Conservation (phyloP, 2,113 vertebrate species). For the Leiothrix lutea region DNA sequence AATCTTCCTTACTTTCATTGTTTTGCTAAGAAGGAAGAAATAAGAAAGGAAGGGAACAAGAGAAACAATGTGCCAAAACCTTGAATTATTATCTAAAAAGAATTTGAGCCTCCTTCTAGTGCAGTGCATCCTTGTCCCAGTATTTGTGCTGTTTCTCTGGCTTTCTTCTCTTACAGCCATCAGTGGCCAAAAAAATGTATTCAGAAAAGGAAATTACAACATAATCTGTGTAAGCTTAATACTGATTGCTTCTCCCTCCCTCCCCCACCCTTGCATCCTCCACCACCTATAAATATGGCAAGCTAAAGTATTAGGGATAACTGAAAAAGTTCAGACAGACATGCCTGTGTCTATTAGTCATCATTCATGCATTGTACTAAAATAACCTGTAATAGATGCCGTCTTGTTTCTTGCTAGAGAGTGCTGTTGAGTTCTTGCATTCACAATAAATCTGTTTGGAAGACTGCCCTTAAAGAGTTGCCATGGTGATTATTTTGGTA, state of each 20-base stretch:
- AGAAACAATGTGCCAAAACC: slow-evolving; percentile 4
- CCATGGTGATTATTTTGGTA: slow-evolving; percentile 81
- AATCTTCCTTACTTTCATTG: slow-evolving; percentile 15
- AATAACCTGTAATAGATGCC: slow-evolving; percentile 24
- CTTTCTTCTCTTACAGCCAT: background rate
- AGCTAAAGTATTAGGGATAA: slow-evolving; percentile 37
- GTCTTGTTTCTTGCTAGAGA: slow-evolving; percentile 66
- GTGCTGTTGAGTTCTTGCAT: slow-evolving; percentile 72
- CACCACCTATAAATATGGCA: slow-evolving; percentile 32
- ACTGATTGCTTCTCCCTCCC: background rate
- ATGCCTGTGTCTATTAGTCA: slow-evolving; percentile 24
- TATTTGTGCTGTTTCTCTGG: background rate
- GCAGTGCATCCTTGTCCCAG: background rate
- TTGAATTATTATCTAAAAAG: slow-evolving; percentile 21
- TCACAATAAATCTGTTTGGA: slow-evolving; percentile 76
- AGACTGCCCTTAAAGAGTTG: slow-evolving; percentile 73
- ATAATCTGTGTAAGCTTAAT: slow-evolving; percentile 4
- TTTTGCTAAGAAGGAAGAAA: slow-evolving; percentile 46
- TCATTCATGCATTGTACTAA: slow-evolving; percentile 29
- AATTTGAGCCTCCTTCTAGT: slow-evolving; percentile 32
- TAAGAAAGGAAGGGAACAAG: slow-evolving; percentile 32
- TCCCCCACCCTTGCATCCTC: background rate
- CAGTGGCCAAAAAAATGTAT: background rate
- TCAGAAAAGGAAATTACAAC: slow-evolving; percentile 12
- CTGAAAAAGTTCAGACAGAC: slow-evolving; percentile 24